Conservation (phyloP, 1,140 invertebrate genomes). For the Cryptotermes secundus region DNA sequence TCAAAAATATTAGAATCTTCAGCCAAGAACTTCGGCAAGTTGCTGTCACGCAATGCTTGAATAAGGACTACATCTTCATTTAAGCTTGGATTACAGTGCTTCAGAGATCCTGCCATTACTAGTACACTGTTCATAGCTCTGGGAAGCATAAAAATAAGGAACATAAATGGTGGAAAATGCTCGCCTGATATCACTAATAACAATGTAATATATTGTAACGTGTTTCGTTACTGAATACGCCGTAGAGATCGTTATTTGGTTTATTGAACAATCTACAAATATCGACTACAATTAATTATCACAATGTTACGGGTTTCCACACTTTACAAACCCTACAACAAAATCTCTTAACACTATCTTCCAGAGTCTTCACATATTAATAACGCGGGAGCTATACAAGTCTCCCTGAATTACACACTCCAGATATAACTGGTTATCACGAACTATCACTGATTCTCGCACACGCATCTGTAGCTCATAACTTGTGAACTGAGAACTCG, state of each 20-base stretch:
- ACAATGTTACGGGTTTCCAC: too few relatives aligned
- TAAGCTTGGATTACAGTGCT: conserved; percentile 80
- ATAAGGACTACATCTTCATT: conserved; percentile 76
- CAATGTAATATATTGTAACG: not conserved
- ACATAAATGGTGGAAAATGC: not conserved
- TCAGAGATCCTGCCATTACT: conserved; percentile 86
- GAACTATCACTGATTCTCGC: too few relatives aligned
- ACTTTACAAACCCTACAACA: too few relatives aligned
- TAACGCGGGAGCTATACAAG: too few relatives aligned
- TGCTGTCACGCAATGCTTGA: conserved; percentile 85
- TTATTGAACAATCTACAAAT: too few relatives aligned
- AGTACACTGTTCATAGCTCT: conserved; percentile 64
- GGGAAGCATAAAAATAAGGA: not conserved
- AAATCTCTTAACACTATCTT: too few relatives aligned
- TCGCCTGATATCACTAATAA: not conserved
- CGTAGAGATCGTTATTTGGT: too few relatives aligned
- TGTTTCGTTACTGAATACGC: too few relatives aligned
- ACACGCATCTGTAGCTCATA: too few relatives aligned
- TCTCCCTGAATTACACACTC: not conserved
- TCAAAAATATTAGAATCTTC: conserved; percentile 80
- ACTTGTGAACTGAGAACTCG: too few relatives aligned
- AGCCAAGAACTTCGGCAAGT: conserved; percentile 87
- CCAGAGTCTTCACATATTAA: too few relatives aligned
- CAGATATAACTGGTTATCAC: not conserved
- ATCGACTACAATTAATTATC: too few relatives aligned